Conservation (phyloP, 2,888 invertebrate species). For the Catocala sponsa region DNA sequence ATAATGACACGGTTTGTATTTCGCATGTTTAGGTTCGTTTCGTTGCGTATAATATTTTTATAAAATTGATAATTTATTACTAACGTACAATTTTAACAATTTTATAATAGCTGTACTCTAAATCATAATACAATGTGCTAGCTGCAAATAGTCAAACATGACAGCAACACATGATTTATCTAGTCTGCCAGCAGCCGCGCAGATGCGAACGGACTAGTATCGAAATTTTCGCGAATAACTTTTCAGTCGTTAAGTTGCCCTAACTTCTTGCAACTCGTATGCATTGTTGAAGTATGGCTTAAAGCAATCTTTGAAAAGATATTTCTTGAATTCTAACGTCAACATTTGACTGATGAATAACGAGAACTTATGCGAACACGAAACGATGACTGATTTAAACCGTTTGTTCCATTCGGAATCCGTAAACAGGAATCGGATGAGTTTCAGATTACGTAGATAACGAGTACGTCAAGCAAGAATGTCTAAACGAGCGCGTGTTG, state of each 20-base stretch:
- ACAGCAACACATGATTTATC: constrained; percentile 17
- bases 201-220: constrained; percentile 32
- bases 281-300: constrained; percentile 56
- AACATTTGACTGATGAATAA: constrained; percentile 56
- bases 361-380: constrained; percentile 43
- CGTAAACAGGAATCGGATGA: constrained; percentile 51
- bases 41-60: too few species aligned
- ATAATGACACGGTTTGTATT: too few species aligned
- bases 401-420: constrained; percentile 29
- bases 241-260: constrained; percentile 39
- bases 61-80: too few species aligned
- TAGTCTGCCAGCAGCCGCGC: constrained; percentile 26
- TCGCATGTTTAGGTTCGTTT: too few species aligned
- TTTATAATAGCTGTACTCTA: too few species aligned
- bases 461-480: constrained; percentile 73
- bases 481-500: constrained; percentile 75
- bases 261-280: constrained; percentile 48
- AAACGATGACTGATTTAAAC: constrained; percentile 21
- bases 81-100: too few species aligned
- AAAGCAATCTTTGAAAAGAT: constrained; percentile 53
- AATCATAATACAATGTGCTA: too few species aligned
- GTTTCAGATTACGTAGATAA: constrained; percentile 66
- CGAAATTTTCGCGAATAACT: constrained; percentile 40
- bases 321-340: constrained; percentile 50
- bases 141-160: too few species aligned